phyloP scores from a whole-genome alignment of 2,797 vertebrate genomes.

The Lepidocolaptes lacrymiger region DNA sequence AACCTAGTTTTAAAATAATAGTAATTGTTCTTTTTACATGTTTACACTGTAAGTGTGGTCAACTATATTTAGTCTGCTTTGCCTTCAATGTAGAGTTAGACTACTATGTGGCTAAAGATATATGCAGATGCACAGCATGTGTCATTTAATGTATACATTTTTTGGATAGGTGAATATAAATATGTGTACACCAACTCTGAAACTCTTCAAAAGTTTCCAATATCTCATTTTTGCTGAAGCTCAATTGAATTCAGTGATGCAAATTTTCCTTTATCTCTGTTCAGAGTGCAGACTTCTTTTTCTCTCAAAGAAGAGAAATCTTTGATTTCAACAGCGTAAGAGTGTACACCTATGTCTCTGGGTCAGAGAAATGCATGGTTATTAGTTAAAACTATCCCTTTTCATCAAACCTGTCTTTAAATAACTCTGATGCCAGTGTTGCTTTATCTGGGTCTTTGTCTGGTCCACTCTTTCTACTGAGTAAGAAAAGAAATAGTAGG shows the following conservation, averaged over 20 bases:
- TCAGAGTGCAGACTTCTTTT: neutral
- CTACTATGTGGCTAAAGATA: neutral
- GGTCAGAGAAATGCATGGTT: neutral
- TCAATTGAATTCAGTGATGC: neutral
- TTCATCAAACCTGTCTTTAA: neutral
- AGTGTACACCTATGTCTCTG: neutral
- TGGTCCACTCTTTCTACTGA: neutral
- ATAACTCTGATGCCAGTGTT: neutral
- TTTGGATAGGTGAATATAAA: neutral
- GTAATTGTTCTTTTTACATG: neutral
- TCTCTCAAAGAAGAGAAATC: neutral
- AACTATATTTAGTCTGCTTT: neutral
- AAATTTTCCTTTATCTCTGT: neutral
- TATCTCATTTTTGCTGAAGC: neutral
- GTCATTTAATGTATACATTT: neutral
- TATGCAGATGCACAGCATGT: neutral
- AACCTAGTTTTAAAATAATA: neutral
- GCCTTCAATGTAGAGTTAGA: neutral
- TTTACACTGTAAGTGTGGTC: neutral
- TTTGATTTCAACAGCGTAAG: neutral
- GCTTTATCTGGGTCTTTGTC: neutral
- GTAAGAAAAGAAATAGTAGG: neutral
- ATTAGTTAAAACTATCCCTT: neutral
- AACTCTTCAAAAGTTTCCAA: neutral
- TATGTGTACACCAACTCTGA: neutral